Base-by-base conservation (phyloP, 2,797 vertebrate species). In the Clarias fuscus region DNA sequence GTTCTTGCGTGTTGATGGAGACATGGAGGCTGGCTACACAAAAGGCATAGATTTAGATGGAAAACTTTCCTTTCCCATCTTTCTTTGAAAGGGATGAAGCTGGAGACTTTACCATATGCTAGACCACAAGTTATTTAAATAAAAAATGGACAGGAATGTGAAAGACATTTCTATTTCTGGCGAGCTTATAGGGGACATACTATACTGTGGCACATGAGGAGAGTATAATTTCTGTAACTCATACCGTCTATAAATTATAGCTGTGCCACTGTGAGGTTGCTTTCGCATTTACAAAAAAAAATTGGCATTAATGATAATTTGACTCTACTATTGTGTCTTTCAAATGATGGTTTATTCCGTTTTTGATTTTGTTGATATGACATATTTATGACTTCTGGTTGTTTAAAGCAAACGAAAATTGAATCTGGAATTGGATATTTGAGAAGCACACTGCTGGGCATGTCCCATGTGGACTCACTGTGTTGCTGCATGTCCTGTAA, bases 401-500 rank as follows among this genome's bases (percentile, higher is more conserved):
- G 70, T 72, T 61, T 61, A 61, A 61, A 61, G 27, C 17, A 77
- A 77, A 59, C 4, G 53, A 18, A 33, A 59, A 77, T 56, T 30
- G 6, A 59, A 77, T 59, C 56, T 78, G 56, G 30, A 33, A 33
- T 2, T 20, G 17, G 10, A 22, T 77, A 27, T 11, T 14, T 2
- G 56, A 27, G 56, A 22, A 77, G 13, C 17, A 30, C 8, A 59
- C 17, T 58, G n/a, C 4, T 30, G 14, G 2, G n/a, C 3, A 6
- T 20, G 84, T 64, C 30, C 77, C 18, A 76, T 48, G 68, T 73
- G 82, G 30, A 94, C 94, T 92, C 86, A 95, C 94, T 83, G 65
- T 92, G 85, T 95, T 98, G 92, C 97, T 98, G 96, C 97, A 99
- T 40, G 96, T 97, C 94, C 95, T 96, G 93, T 99, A 99, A 59